Evolutionary conservation across 2,113 vertebrate genomes (phyloP).

Genomic region (Colossoma macropomum): DNA sequence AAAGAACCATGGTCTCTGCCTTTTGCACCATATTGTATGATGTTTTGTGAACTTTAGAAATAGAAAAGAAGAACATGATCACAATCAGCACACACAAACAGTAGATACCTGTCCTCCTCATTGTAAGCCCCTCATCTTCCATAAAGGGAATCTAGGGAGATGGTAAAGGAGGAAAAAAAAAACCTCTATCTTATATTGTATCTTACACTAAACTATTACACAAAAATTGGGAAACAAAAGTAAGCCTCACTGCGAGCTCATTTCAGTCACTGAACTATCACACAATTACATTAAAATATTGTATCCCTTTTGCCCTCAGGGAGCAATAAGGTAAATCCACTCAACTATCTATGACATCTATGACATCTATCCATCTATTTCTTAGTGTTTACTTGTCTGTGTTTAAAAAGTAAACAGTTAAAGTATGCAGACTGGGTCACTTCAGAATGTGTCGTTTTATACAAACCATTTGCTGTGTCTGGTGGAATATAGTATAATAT

Average conservation of each 20-base stretch:
- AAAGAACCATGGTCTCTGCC: no score
- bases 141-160: constrained; percentile 48
- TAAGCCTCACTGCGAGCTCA: not conserved
- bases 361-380: not conserved
- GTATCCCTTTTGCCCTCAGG: not conserved
- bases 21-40: no score
- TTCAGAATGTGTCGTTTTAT: not conserved
- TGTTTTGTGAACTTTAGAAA: no score
- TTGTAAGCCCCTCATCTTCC: constrained; percentile 58
- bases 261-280: not conserved
- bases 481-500: not conserved
- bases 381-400: not conserved
- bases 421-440: not conserved
- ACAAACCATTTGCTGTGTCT: not conserved
- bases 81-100: constrained; percentile 3
- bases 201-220: no score
- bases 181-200: not conserved
- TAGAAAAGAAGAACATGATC: not conserved
- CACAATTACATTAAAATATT: not conserved
- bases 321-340: no score
- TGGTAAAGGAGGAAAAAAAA: not conserved
- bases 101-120: constrained; percentile 50
- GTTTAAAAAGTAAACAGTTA: not conserved
- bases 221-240: not conserved
- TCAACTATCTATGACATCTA: no score